These are phyloP conservation scores for Dolichomitus sp. DNA, from an alignment of 2,888 invertebrate genomes.

Conservation along the genomic window DNA sequence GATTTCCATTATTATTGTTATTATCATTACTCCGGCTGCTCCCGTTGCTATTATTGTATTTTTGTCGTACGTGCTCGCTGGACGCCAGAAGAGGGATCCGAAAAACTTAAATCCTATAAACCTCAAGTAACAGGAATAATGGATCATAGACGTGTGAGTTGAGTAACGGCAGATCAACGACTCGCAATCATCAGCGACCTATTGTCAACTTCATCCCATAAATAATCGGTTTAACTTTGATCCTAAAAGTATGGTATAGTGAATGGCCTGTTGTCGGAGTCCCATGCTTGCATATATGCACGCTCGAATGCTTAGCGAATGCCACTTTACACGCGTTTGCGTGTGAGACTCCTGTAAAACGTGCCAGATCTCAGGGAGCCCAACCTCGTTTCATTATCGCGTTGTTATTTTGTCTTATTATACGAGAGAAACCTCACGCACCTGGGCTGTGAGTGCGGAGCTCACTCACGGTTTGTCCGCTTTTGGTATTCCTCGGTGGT, in stretches of 20 bases:
- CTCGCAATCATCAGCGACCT: conserved; percentile 70
- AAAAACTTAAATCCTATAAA: conserved; percentile 21
- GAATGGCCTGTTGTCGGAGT: conserved; percentile 29
- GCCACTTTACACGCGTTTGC: conserved; percentile 15
- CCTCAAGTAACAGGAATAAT: conserved; percentile 17
- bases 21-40: conserved; percentile 52
- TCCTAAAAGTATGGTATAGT: conserved; percentile 65
- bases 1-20: conserved; percentile 75
- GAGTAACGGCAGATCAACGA: conserved; percentile 54
- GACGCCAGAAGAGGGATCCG: conserved; percentile 20
- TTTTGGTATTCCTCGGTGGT: neutral
- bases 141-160: conserved; percentile 26
- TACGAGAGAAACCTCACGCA: conserved; percentile 5
- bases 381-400: conserved; percentile 27
- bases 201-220: conserved; percentile 73
- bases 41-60: conserved; percentile 46
- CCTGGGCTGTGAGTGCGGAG: neutral
- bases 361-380: neutral
- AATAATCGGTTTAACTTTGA: conserved; percentile 74
- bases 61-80: conserved; percentile 50
- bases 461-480: neutral
- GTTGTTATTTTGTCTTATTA: conserved; percentile 11
- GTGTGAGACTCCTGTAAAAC: conserved; percentile 15
- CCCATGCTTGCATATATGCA: neutral
- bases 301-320: conserved; percentile 10